A percentile compares a stretch with the other conserved stretches of the same genome.
Conservation (phyloP, 2,888 invertebrate genomes). For the Pasiphila rectangulata region DNA sequence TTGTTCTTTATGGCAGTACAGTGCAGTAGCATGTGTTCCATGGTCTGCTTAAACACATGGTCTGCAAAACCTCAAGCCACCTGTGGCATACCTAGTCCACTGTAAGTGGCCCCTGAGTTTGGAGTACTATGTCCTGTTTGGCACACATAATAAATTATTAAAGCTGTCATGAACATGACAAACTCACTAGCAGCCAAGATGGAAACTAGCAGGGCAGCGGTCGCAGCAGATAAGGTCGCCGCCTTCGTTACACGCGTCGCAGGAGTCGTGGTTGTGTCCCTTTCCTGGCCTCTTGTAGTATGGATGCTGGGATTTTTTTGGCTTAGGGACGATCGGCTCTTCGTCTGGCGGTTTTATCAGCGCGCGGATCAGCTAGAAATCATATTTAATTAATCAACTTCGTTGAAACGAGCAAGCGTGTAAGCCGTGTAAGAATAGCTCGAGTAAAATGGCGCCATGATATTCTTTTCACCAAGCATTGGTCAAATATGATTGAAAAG, state of each 20-base stretch:
- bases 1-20: too few species aligned
- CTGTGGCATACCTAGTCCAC: too few species aligned
- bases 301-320: slow-evolving; percentile 86
- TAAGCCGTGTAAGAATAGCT: slow-evolving; percentile 11
- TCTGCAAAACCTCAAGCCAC: too few species aligned
- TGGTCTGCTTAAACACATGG: too few species aligned
- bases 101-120: too few species aligned
- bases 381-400: slow-evolving; percentile 26
- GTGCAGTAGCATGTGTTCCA: too few species aligned
- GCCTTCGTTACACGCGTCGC: slow-evolving; percentile 96
- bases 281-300: slow-evolving; percentile 93
- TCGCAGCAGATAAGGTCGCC: slow-evolving; percentile 98
- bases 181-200: slow-evolving; percentile 96
- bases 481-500: slow-evolving; percentile 39
- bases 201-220: slow-evolving; percentile 97
- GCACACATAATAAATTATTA: too few species aligned
- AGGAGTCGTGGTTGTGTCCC: slow-evolving; percentile 95
- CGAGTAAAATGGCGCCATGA: slow-evolving; percentile 52
- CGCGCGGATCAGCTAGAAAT: slow-evolving; percentile 90
- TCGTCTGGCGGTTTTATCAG: slow-evolving; percentile 93
- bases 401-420: slow-evolving; percentile 15
- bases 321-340: slow-evolving; percentile 82
- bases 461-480: slow-evolving; percentile 25
- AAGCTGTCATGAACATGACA: too few species aligned
- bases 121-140: too few species aligned